Conservation (phyloP, 2,113 vertebrate species). For the Actinemys pallida region DNA sequence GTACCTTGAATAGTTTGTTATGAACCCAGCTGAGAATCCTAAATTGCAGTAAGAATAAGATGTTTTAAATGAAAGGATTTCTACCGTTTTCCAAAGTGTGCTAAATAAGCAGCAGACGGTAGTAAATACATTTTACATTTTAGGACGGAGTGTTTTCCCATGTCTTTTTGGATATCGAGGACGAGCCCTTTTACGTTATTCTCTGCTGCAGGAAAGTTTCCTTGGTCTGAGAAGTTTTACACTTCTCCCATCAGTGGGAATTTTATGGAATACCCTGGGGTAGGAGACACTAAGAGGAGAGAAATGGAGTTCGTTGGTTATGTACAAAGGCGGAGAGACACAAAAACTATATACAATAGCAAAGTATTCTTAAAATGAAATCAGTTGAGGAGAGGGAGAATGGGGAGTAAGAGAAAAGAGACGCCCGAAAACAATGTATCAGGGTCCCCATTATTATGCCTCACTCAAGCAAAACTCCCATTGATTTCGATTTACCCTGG, state of each 20-base stretch:
- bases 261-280: background rate
- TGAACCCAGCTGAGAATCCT: background rate
- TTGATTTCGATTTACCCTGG: background rate
- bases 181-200: background rate
- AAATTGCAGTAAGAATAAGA: background rate
- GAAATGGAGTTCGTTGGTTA: background rate
- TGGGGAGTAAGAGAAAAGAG: background rate
- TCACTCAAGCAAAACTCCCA: background rate
- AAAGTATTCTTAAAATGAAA: background rate
- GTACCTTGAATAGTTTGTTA: background rate
- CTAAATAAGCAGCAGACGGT: background rate
- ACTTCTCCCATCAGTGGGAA: fast-evolving
- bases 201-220: background rate
- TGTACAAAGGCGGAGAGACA: background rate
- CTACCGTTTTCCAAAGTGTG: background rate
- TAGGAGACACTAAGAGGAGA: background rate
- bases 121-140: background rate
- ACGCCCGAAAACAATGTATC: background rate
- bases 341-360: background rate
- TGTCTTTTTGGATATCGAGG: fast-evolving
- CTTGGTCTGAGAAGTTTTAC: background rate
- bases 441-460: background rate
- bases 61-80: background rate
- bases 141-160: background rate
- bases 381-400: background rate